Evolutionary conservation across 2,888 invertebrate species (phyloP), one percentile per base, ranked within the genome.

Genomic region (Coenonympha arcania): DNA sequence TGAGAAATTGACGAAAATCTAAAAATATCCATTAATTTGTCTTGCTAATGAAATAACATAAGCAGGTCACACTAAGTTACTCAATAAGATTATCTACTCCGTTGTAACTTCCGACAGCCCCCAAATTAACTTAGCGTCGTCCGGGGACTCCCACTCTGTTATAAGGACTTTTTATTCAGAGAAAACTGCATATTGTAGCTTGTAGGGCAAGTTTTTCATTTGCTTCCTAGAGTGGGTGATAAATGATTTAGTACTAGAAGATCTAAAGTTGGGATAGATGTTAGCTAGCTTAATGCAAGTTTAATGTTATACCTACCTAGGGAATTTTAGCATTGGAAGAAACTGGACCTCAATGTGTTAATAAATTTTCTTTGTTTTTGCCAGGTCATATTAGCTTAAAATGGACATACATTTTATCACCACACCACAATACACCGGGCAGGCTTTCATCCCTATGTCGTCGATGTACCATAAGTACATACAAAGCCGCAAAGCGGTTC

Each of bases 31-130:
- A n/a, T n/a, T n/a, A n/a, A n/a, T n/a, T n/a, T n/a, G n/a, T n/a
- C n/a, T 39, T 24, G 9, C 39, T 39, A 39, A 39, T 39, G 39
- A 39, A 39, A 39, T 39, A 24, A 22, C 9, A 39, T 15, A 13
- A 24, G 39, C 39, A 39, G 24, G 39, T 39, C 24, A 41, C 18
- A 19, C 4, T 5, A 28, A 41, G 26, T 41, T 28, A 28, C 28
- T 16, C 41, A 41, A 41, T 41, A 19, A 30, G 28, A 28, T 41
- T 19, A 11, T 18, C 19, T 30, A 41, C 41, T 41, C 28, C 11
- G 19, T 41, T 4, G 11, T 19, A 41, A 41, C 28, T 41, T 16
- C 30, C 30, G 41, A 19, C 41, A 30, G 41, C 28, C 11, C 11
- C 22, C 18, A 18, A 41, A 41, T 41, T 6, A 41, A 30, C 28